Percentiles rank a stretch among this genome's conserved stretches.
Evolutionary conservation across 2,888 invertebrate genomes (phyloP).

Genomic region (Sericinus montela): DNA sequence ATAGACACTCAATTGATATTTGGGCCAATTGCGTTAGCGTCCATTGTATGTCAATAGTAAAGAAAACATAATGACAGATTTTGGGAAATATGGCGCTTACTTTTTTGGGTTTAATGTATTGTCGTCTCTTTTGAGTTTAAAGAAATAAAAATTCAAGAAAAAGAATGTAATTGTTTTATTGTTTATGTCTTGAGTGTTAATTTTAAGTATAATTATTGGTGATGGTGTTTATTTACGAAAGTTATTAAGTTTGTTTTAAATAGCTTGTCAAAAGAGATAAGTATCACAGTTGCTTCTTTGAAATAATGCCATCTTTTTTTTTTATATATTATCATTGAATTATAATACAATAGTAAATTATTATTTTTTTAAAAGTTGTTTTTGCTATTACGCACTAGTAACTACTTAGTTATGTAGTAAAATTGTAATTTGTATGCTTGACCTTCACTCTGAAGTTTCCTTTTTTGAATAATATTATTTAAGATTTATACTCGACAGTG

Average conservation of each 20-base stretch:
- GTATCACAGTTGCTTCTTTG: too few relatives aligned
- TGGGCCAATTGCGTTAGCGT: not conserved
- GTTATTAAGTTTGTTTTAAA: too few relatives aligned
- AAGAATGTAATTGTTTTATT: not conserved
- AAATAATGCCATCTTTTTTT: not conserved
- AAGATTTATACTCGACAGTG: not conserved
- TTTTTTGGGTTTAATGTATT: too few relatives aligned
- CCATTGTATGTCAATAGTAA: not conserved
- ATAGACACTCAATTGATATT: not conserved
- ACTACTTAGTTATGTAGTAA: too few relatives aligned
- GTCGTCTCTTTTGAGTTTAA: too few relatives aligned
- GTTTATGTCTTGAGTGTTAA: not conserved
- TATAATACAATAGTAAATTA: not conserved
- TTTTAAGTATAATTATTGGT: too few relatives aligned
- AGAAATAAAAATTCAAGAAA: too few relatives aligned
- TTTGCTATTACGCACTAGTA: not conserved
- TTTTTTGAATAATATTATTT: too few relatives aligned
- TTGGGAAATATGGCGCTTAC: not conserved
- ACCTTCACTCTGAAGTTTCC: not conserved
- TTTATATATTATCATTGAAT: not conserved
- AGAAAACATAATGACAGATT: not conserved
- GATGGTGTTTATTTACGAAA: too few relatives aligned
- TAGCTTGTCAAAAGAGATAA: too few relatives aligned
- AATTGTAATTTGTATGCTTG: not conserved
- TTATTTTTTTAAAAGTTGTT: not conserved